These are phyloP conservation scores for Oenanthe melanoleuca DNA, from an alignment of 2,113 vertebrate species.

Conservation along the genomic window DNA sequence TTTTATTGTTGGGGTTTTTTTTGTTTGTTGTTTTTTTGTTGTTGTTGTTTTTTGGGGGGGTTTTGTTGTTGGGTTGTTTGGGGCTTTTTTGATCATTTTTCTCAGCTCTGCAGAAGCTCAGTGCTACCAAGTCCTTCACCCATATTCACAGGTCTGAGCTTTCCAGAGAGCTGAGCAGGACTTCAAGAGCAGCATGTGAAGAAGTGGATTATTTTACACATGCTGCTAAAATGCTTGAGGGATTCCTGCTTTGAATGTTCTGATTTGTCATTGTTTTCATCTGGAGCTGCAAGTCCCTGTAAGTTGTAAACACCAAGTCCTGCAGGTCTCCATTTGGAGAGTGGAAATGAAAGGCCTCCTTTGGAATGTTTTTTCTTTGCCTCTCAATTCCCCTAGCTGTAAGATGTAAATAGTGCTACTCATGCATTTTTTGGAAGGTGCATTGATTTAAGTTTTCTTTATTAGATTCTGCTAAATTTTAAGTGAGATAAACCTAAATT, in stretches of 20 bases:
- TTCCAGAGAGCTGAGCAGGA: background rate
- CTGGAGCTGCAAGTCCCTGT: background rate
- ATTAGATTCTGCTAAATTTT: conserved; percentile 32
- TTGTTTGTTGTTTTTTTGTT: too few relatives aligned
- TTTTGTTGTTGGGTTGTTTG: too few relatives aligned
- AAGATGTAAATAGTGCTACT: conserved; percentile 37
- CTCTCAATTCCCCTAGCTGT: background rate
- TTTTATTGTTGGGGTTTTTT: background rate
- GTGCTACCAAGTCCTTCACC: background rate
- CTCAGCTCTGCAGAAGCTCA: background rate
- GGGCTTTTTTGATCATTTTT: background rate
- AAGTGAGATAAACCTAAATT: background rate
- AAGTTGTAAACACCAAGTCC: background rate
- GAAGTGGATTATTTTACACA: background rate
- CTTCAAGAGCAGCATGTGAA: background rate
- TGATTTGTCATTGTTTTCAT: conserved; percentile 16
- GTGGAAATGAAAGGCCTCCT: conserved; percentile 19
- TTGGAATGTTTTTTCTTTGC: conserved; percentile 42
- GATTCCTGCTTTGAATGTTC: background rate
- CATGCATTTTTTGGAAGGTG: background rate
- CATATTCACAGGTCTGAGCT: background rate
- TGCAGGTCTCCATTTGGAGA: background rate
- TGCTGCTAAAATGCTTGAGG: background rate
- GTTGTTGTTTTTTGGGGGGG: too few relatives aligned
- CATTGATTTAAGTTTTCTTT: background rate